These are phyloP conservation scores for Calliphora vicina DNA, from an alignment of 1,140 invertebrate genomes.

Conservation along the genomic window DNA sequence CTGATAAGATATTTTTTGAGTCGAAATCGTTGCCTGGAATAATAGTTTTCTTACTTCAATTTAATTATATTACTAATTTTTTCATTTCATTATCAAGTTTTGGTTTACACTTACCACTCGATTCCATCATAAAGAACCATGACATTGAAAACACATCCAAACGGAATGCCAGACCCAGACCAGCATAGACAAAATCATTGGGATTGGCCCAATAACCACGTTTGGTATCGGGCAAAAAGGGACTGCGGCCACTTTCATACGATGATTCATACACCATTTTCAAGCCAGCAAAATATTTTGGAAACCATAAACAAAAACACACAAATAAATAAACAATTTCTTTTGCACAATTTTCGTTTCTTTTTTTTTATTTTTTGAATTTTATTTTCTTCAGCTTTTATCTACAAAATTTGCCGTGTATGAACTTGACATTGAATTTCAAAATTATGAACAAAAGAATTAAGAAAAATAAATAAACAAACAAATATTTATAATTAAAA, in stretches of 20 bases:
- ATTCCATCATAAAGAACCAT: slow-evolving; percentile 49
- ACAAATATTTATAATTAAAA: neutral
- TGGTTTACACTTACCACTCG: slow-evolving; percentile 48
- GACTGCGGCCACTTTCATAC: slow-evolving; percentile 52
- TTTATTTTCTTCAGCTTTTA: neutral
- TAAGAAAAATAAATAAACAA: slow-evolving; percentile 7
- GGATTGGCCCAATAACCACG: slow-evolving; percentile 57
- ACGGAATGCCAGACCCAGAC: slow-evolving; percentile 51
- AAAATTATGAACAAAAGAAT: too few species aligned
- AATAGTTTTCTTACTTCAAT: too few species aligned
- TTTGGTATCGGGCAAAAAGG: slow-evolving; percentile 50
- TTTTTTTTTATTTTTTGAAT: too few species aligned
- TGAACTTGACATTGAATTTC: neutral
- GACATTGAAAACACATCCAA: slow-evolving; percentile 47
- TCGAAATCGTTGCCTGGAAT: too few species aligned
- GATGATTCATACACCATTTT: slow-evolving; percentile 56
- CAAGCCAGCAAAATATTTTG: neutral
- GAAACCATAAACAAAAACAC: neutral
- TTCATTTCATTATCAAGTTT: too few species aligned
- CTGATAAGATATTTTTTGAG: too few species aligned
- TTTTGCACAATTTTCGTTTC: neutral
- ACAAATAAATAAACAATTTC: neutral
- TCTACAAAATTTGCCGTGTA: neutral
- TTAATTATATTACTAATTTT: too few species aligned
- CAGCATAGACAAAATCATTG: slow-evolving; percentile 52